phyloP scores from a whole-genome alignment of 2,113 vertebrate species.

The Desmodus rotundus region DNA sequence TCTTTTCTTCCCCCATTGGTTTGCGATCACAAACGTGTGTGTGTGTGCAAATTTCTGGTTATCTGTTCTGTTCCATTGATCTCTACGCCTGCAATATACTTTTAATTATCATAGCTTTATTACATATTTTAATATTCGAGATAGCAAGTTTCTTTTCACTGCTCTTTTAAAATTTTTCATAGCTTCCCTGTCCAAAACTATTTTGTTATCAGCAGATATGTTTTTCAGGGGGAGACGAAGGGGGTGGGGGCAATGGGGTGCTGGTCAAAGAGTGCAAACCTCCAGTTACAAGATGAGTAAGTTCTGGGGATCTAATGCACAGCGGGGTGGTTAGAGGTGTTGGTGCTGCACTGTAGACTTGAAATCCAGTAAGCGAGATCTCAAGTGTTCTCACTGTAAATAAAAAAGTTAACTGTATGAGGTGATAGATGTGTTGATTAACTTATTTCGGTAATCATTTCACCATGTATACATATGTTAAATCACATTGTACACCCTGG shows the following conservation, averaged over 20 bases:
- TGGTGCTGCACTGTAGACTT: neutral
- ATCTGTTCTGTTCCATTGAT: neutral
- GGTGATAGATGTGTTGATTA: neutral
- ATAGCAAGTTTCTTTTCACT: neutral
- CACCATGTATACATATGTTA: neutral
- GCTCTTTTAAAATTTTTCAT: neutral
- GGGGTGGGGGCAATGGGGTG: neutral
- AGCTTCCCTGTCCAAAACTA: neutral
- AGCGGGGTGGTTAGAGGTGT: neutral
- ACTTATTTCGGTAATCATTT: neutral
- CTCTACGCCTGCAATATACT: neutral
- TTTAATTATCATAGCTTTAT: neutral
- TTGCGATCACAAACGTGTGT: neutral
- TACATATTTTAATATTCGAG: neutral
- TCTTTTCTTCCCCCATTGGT: neutral
- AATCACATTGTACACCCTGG: neutral
- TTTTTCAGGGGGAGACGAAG: neutral
- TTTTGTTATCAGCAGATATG: neutral
- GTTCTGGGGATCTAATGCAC: neutral
- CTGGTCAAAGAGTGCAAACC: neutral
- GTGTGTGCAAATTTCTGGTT: neutral
- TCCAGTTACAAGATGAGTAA: neutral
- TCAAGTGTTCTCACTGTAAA: neutral
- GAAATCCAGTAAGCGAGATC: neutral
- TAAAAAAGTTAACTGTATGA: neutral